phyloP scores from a whole-genome alignment of 1,140 invertebrate genomes.

The Lepidurus apus region DNA sequence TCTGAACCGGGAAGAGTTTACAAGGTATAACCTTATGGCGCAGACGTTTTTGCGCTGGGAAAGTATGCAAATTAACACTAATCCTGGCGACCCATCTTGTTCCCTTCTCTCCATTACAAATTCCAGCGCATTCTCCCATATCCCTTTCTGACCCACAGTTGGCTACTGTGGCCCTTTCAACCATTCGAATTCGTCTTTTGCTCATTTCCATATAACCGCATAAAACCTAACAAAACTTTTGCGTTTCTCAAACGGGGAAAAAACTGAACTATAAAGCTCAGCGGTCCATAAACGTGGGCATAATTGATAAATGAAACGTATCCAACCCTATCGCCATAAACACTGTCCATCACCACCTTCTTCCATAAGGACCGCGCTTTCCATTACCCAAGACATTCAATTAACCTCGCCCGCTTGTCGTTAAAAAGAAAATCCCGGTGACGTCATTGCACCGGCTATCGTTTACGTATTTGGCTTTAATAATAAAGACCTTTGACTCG shows the following conservation, averaged over 20 bases:
- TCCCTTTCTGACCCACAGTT: not conserved
- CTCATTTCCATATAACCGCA: not conserved
- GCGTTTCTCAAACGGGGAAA: not conserved
- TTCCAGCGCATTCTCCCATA: not conserved
- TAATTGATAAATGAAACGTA: constrained; percentile 20
- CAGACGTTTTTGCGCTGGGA: not conserved
- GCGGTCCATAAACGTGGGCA: not conserved
- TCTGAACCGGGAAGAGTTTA: not conserved
- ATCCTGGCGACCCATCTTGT: not conserved
- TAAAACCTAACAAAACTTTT: not conserved
- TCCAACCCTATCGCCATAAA: constrained; percentile 8
- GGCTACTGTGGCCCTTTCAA: not conserved
- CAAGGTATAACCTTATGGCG: not conserved
- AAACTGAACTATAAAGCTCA: not conserved
- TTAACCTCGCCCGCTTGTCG: not conserved
- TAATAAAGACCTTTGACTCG: not conserved
- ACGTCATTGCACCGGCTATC: not conserved
- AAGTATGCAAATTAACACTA: not conserved
- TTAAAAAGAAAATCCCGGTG: not conserved
- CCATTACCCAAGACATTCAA: not conserved
- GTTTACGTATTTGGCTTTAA: not conserved
- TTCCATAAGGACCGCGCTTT: not conserved
- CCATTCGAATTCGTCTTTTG: not conserved
- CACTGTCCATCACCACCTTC: constrained; percentile 7
- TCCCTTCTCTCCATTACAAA: constrained; percentile 3